Base-by-base conservation (phyloP, 92 coral and sea anemone species). In the Montipora capitata region DNA sequence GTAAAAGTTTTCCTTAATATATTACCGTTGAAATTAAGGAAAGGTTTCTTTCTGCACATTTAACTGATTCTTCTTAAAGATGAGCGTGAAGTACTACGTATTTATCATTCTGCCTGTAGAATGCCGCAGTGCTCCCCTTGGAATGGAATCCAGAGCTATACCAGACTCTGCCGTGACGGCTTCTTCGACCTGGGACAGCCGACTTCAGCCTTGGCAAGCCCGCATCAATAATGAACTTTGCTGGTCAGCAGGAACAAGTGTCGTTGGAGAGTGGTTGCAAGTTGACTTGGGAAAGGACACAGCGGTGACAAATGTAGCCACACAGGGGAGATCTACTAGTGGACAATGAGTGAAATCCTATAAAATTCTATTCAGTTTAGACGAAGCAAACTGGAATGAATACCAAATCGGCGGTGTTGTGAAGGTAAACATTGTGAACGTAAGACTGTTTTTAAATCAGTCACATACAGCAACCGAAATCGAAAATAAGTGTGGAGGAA, bases 121-220 rank as follows among this genome's bases (percentile, higher is more conserved):
- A 20, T 72, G 87, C 41, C 81, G 92, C 44, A 57, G 87, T 7
- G 76, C 51, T 8, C 52, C 92, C 6, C 75, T 88, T 16, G 92
- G 92, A 0, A 14, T 88, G n/a, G 87, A 88, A 66, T 87, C 81
- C 63, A 79, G 74, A 13, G 76, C 87, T 11, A 73, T 88, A n/a
- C 74, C 87, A 6, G 66, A 73, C 80, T 58, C 82, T 71, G 68
- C 87, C 7, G 57, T 88, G 39, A 72, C 92, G 3, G 87, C 92
- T 2, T 88, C 92, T 0, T 9, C 14, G 2, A 43, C 7, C 13
- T 70, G 4, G 10, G 7, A 70, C 75, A 9, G 3, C 16, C 38
- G 11, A 9, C 75, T 39, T 51, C 17, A 40, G 68, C 68, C 68
- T 11, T 63, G 39, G 18, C 68, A 16, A 2, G 68, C 68, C 1